Base-by-base conservation (phyloP, 2,113 vertebrate species). In the Ascaphus truei region DNA sequence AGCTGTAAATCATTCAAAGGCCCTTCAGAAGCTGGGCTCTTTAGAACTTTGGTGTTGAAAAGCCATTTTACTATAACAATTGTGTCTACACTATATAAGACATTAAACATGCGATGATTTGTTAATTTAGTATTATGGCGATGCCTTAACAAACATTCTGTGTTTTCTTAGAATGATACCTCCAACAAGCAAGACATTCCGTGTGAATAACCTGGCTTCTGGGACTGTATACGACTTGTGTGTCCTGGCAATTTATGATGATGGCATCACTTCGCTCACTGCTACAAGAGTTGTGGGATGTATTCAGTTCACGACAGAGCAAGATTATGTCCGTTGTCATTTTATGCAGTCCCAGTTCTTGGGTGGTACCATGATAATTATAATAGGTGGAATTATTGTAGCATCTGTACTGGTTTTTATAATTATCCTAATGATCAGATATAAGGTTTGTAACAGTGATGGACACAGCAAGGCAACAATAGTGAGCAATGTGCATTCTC, bases 321-420 rank as follows among this genome's bases (percentile, higher is more conserved):
- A 98, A 4, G 97, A 99, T 81, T 99, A 99, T 0, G 93, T 99
- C 80, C 92, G 95, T 62, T 99, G 98, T 79, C 96, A 98, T 73
- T 99, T 98, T 76, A 98, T 99, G 96, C 98, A 98, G 86, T 97
- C 95, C 48, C 96, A 99, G 88, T 99, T 99, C 84, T 88, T 99
- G 75, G 98, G 98, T 0, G 98, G 98, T 56, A 99, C 98, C 65
- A 99, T 99, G 98, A 99, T 99, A 77, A 98, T 99, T 82, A 98
- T 99, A 81, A 99, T 99, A 1, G 98, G 98, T 30, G 98, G 98
- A 66, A 96, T 99, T 76, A 99, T 99, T 1, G 98, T 99, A 67
- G 95, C 96, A 1, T 99, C 98, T 0, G 96, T 99, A 75, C 91
- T 99, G 1, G 91, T 99, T 74, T 99, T 99, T 87, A 99, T 99